A percentile compares a stretch with the other conserved stretches of the same genome.
phyloP scores from a whole-genome alignment of 1,140 invertebrate species.

The Heliconius eleuchia region DNA sequence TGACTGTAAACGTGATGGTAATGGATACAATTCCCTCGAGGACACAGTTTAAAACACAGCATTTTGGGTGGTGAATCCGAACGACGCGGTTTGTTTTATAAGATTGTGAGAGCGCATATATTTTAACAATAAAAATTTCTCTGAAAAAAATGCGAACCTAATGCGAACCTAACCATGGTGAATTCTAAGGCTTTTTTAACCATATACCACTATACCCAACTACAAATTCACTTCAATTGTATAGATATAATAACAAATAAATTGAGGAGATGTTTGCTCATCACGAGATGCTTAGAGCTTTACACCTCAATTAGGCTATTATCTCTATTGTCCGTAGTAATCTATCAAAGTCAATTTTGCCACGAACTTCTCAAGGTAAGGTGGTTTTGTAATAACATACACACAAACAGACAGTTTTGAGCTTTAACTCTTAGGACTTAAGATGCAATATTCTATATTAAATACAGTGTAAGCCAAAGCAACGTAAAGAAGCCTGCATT shows the following conservation, averaged over 20 bases:
- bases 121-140: background rate
- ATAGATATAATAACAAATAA: background rate
- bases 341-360: conserved; percentile 53
- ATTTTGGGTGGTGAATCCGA: background rate
- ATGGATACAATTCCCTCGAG: background rate
- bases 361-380: conserved; percentile 54
- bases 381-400: conserved; percentile 39
- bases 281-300: conserved; percentile 35
- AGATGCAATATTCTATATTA: background rate
- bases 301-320: conserved; percentile 46
- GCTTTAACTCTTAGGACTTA: conserved; percentile 2
- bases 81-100: background rate
- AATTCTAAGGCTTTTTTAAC: background rate
- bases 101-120: background rate
- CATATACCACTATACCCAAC: background rate
- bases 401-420: conserved; percentile 21
- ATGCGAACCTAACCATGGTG: background rate
- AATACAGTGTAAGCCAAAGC: background rate
- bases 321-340: conserved; percentile 48
- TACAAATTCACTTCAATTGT: background rate
- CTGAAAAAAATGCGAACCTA: background rate
- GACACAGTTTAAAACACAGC: too few species aligned
- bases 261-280: background rate
- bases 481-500: conserved; percentile 43
- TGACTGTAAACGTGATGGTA: background rate